Conservation (phyloP, 2,888 invertebrate species). For the Aphidoletes aphidimyza region DNA sequence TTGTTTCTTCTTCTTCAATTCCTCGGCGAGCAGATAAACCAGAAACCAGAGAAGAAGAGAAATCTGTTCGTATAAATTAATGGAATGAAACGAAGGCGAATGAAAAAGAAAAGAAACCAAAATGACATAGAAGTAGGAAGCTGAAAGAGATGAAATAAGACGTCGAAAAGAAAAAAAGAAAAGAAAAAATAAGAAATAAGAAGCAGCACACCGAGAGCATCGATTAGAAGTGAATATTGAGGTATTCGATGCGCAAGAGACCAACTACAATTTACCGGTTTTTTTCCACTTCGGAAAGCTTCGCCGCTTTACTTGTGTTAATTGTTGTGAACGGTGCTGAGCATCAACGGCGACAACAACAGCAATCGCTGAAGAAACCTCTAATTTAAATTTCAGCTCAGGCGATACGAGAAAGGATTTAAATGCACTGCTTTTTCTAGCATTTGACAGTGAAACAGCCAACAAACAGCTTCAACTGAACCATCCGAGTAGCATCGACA, state of each 20-base stretch:
- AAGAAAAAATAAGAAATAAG: not conserved
- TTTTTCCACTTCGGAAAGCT: conserved; percentile 39
- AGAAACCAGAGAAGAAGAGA: conserved; percentile 44
- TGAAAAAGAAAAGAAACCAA: conserved; percentile 5
- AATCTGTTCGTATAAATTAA: conserved; percentile 53
- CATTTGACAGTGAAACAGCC: not conserved
- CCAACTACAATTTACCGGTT: conserved; percentile 44
- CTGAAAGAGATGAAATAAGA: not conserved
- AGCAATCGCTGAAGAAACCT: not conserved
- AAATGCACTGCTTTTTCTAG: not conserved
- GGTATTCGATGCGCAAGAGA: conserved; percentile 20
- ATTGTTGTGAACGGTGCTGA: not conserved
- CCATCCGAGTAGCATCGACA: not conserved
- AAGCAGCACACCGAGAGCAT: conserved; percentile 39
- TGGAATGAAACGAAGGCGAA: conserved; percentile 50
- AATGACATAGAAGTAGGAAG: conserved; percentile 51
- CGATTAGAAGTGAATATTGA: conserved; percentile 48
- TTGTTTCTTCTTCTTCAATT: not conserved
- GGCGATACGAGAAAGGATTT: conserved; percentile 3
- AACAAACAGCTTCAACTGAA: not conserved
- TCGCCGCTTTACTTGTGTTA: conserved; percentile 28
- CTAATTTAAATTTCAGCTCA: conserved; percentile 15
- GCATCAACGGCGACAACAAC: not conserved
- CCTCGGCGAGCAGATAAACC: conserved; percentile 19
- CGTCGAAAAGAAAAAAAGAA: not conserved